Conservation (phyloP, 2,113 vertebrate species). For the Bucco capensis region DNA sequence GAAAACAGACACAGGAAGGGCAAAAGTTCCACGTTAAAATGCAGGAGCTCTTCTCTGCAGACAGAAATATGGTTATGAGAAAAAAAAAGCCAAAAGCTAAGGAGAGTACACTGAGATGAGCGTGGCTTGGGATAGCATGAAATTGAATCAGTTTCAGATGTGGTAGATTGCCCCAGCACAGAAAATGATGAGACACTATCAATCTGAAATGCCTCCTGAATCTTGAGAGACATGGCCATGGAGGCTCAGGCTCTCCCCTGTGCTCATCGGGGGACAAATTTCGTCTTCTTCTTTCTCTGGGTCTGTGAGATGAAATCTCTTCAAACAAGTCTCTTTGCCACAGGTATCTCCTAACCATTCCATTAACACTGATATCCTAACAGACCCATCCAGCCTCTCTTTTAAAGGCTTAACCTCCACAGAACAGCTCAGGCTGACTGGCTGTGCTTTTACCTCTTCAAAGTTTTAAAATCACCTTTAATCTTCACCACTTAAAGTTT, state of each 20-base stretch:
- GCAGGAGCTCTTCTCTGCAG: neutral
- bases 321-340: neutral
- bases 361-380: neutral
- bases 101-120: neutral
- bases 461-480: neutral
- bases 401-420: neutral
- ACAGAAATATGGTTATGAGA: constrained; percentile 16
- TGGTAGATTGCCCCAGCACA: neutral
- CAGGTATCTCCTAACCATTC: neutral
- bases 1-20: neutral
- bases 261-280: neutral
- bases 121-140: neutral
- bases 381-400: neutral
- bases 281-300: neutral
- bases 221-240: neutral
- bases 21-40: neutral
- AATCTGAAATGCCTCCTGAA: neutral
- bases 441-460: neutral
- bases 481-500: neutral
- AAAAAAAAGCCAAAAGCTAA: constrained; percentile 1
- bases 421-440: neutral
- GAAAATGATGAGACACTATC: neutral
- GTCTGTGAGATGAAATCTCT: neutral
- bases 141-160: constrained; percentile 46
- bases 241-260: neutral